These are phyloP conservation scores for Bolinopsis microptera DNA, from an alignment of 37 sponge, comb jelly and placozoan species.

Conservation along the genomic window DNA sequence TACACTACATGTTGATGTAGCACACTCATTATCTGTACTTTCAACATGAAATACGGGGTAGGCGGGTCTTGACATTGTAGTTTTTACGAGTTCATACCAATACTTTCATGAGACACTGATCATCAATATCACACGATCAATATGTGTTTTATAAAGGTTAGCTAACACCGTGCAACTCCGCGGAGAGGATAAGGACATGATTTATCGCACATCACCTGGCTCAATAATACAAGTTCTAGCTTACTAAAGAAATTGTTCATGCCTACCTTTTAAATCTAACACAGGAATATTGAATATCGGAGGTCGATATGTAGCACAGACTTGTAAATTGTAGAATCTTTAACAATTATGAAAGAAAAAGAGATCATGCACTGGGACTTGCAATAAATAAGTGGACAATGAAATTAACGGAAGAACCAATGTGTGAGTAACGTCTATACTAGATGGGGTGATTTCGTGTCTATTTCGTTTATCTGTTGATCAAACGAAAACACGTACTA, in stretches of 20 bases:
- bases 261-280: neutral
- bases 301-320: neutral
- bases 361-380: neutral
- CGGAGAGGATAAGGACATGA: neutral
- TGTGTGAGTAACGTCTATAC: too few species aligned
- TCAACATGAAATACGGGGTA: neutral
- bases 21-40: neutral
- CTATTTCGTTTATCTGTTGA: too few species aligned
- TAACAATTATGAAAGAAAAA: neutral
- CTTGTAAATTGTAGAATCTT: neutral
- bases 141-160: neutral
- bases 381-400: neutral
- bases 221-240: neutral
- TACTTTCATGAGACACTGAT: neutral
- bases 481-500: too few species aligned
- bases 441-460: too few species aligned
- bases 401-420: neutral
- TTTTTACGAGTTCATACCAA: neutral
- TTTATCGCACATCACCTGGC: neutral
- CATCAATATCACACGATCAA: neutral
- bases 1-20: neutral
- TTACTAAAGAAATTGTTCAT: neutral
- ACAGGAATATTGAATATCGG: neutral
- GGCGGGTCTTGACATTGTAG: neutral
- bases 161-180: neutral